Base-by-base conservation (phyloP, 1,140 invertebrate genomes). In the Calliphora vicina region DNA sequence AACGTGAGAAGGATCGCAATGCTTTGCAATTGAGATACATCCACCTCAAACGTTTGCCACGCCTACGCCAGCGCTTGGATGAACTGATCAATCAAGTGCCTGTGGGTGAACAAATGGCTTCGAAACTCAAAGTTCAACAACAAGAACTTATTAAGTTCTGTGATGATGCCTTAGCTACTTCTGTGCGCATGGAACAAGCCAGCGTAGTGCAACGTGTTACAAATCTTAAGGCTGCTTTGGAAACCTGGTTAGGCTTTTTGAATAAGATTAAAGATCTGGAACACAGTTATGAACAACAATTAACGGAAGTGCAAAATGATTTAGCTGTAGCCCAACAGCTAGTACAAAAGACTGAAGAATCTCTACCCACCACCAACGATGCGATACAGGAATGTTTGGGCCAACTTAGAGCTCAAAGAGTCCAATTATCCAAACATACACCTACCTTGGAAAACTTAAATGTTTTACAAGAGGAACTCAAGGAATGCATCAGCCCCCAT, bases 401-500 rank as follows among this genome's bases (percentile, higher is more conserved):
- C 15, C 92, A 92, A 6, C 89, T 95, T 17, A 92, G 93, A 12
- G 91, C 93, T 3, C 89, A 93, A n/a, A 92, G 93, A 82, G 90
- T 91, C 1, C 92, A 92, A 67, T 90, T 96, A 27, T 91, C 92
- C 13, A 92, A 92, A n/a, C 91, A 93, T 67, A 92, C 92, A 23
- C 92, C 90, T 0, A 92, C 94, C 29, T 88, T 96, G 13, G 95
- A 96, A 86, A 90, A 92, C 17, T 91, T 97, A 0, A 93, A 93
- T 29, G 93, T 95, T 0, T 94, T 93, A 27, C 95, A 96, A 85
- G 95, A 96, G 89, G 94, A 97, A 90, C 91, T 99, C 9, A 95
- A 96, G 85, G 95, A 97, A 86, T 95, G 95, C 82, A 92, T 98
- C 4, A 96, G 96, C 88, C 95, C 96, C 0, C 93, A 94, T n/a